These are phyloP conservation scores for Protobothrops mucrosquamatus DNA, from an alignment of 2,113 vertebrate genomes.

Conservation along the genomic window DNA sequence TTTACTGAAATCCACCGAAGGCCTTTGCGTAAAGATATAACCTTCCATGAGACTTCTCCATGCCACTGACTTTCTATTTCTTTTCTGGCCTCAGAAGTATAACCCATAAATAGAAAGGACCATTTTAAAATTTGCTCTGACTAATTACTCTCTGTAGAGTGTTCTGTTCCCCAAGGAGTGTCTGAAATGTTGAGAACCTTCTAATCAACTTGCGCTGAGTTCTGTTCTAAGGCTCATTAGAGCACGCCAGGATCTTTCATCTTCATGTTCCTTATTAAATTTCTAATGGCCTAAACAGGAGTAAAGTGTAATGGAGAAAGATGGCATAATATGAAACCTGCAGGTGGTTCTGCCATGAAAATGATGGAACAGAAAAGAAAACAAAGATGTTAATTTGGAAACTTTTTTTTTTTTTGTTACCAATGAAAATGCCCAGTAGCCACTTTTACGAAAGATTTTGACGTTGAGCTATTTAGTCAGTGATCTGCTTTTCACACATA, in stretches of 20 bases:
- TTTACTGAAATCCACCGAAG: not conserved
- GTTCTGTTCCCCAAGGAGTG: constrained; percentile 21
- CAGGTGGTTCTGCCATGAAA: constrained; percentile 32
- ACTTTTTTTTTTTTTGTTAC: not conserved
- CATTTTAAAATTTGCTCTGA: constrained; percentile 51
- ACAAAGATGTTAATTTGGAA: constrained; percentile 25
- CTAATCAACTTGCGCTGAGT: constrained; percentile 59
- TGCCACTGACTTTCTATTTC: not conserved
- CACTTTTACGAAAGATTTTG: not conserved
- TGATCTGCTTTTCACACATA: not conserved
- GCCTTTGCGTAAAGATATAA: not conserved
- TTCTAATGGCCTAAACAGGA: constrained; percentile 48
- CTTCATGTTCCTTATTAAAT: constrained; percentile 50
- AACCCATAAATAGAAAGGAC: constrained; percentile 51
- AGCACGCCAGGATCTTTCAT: constrained; percentile 54
- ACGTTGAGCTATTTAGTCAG: not conserved
- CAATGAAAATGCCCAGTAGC: constrained; percentile 19
- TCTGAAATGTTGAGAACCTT: constrained; percentile 51
- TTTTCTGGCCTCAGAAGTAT: constrained; percentile 14
- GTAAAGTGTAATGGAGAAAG: constrained; percentile 19
- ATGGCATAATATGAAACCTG: constrained; percentile 14
- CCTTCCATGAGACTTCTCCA: not conserved
- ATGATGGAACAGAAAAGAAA: constrained; percentile 10
- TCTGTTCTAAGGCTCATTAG: constrained; percentile 57
- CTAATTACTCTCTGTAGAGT: constrained; percentile 62